A percentile compares a stretch with the other conserved stretches of the same genome.
These are phyloP conservation scores for Boloria selene DNA, from an alignment of 2,888 invertebrate genomes.

Conservation along the genomic window DNA sequence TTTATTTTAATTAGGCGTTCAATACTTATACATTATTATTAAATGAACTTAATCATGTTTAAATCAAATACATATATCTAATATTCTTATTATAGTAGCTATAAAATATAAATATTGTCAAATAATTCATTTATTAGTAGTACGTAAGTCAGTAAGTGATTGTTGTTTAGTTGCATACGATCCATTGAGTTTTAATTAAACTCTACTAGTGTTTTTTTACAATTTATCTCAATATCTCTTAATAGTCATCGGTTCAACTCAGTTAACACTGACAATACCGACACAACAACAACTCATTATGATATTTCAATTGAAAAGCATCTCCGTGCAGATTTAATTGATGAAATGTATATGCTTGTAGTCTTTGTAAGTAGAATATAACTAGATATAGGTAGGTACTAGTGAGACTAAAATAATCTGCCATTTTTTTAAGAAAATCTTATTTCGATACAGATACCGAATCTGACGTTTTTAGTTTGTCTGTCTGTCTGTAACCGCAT, in stretches of 20 bases:
- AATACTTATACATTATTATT: too few relatives aligned
- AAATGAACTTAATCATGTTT: too few relatives aligned
- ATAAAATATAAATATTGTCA: background rate
- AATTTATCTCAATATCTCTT: conserved; percentile 29
- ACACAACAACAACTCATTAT: conserved; percentile 19
- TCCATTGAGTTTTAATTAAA: background rate
- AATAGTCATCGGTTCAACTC: conserved; percentile 28
- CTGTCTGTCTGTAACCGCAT: too few relatives aligned
- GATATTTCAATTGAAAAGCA: conserved; percentile 47
- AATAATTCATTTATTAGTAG: background rate
- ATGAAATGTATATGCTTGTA: background rate
- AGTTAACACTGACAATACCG: conserved; percentile 33
- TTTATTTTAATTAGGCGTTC: too few relatives aligned
- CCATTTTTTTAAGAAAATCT: too few relatives aligned
- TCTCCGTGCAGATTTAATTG: conserved; percentile 17
- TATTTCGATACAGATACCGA: too few relatives aligned
- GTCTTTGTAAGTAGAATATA: conserved; percentile 15
- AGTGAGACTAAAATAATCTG: too few relatives aligned
- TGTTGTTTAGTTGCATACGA: background rate
- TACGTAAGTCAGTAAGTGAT: too few relatives aligned
- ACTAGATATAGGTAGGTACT: too few relatives aligned
- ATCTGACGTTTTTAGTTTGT: too few relatives aligned
- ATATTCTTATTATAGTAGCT: too few relatives aligned
- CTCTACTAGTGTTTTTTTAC: background rate
- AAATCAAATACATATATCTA: too few relatives aligned